Evolutionary conservation across 2,797 vertebrate species (phyloP), one percentile per base, ranked within the genome.

Genomic region (Phylloscopus collybita): DNA sequence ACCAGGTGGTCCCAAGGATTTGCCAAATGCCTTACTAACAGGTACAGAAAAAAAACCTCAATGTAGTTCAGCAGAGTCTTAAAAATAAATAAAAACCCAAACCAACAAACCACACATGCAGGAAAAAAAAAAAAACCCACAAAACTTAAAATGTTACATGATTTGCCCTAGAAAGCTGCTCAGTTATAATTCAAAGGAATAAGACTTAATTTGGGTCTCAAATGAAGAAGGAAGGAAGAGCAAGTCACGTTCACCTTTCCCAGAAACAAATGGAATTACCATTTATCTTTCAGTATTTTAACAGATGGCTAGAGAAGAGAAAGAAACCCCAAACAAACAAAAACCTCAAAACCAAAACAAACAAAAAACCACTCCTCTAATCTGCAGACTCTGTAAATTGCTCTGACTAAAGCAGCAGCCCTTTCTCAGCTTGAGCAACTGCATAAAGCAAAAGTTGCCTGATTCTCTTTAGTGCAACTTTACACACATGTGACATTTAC

Each of bases 71-170:
- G 18, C 3, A 40, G 86, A 66, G 6, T 45, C 34, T 64, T 51
- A 12, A 36, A 62, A 86, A 26, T 29, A 56, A 51, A n/a, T 2
- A 61, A 34, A 51, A 53, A 1, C 2, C 14, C 38, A 61, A 50
- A 30, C 16, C 40, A 72, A 53, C 22, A 47, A 72, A 34, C 29
- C 5, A 53, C 7, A 53, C 6, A 45, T 3, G 9, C 5, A 57
- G 21, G 29, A 2, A 6, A 30, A 56, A n/a, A 16, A 0, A 1
- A 56, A n/a, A 16, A 0, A 1, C 1, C 3, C 6, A 22, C 17
- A 21, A 11, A 69, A 29, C 25, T 44, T 45, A 9, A 62, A n/a
- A 11, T 29, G 49, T 49, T 42, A 25, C 9, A 7, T 32, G 1
- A 65, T 22, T 60, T 60, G 3, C 26, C 66, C 26, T 53, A 76